Evolutionary conservation across 2,888 invertebrate genomes (phyloP), one percentile per base, ranked within the genome.

Genomic region (Acronicta psi): DNA sequence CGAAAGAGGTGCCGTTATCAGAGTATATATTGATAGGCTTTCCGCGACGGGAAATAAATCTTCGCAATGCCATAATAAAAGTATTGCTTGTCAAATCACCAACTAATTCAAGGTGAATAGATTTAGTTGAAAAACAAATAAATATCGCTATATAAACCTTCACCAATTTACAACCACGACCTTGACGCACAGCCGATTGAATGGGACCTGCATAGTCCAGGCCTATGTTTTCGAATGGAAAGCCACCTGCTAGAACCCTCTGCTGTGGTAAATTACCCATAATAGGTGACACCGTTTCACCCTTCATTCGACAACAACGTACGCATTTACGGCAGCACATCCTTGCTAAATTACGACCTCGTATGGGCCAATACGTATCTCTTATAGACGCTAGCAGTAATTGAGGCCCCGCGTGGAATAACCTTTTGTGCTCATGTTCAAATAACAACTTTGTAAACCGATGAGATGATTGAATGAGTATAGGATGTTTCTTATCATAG

Each of bases 381-480:
- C 70, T 55, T 20, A 77, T 25, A 25, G 25, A 25, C 9, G 25
- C 25, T 9, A 25, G 9, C 1, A 9, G 9, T 25, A 25, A 25
- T 25, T 25, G 25, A 9, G 25, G 25, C 25, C 25, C 25, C 8
- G 75, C 74, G 34, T 79, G 80, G 50, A 74, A 31, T 13, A 70
- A 43, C 8, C 23, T 29, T 47, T 49, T 51, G 34, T 79, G 77
- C 41, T 75, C 66, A 17, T 10, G 55, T 8, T 52, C 10, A 38
- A 78, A 72, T 10, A 67, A 16, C 34, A 74, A 42, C 47, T 72
- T 71, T 0, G 73, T 58, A 51, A 73, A 55, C 14, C 37, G 18
- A 64, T 81, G 78, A 50, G 65, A 72, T 50, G 76, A 75, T 55
- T 77, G 69, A 67, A 82, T 17, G 13, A 79, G 18, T 17, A 79